phyloP scores from a whole-genome alignment of 2,797 vertebrate species.

The Crocidura indochinensis region DNA sequence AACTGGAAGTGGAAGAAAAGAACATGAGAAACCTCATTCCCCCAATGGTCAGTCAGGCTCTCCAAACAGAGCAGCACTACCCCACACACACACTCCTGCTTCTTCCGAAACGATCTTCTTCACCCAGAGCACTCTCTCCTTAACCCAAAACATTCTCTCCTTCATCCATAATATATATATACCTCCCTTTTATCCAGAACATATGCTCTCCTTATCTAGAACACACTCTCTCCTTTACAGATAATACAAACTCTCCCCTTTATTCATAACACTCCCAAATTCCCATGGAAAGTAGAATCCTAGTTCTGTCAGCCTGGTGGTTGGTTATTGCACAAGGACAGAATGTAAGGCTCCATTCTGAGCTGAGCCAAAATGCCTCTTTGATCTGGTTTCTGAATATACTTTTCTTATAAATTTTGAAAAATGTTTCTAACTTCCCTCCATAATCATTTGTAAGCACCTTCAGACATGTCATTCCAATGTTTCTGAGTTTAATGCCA shows the following conservation, averaged over 20 bases:
- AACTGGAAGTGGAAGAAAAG: too few relatives aligned
- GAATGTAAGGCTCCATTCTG: neutral
- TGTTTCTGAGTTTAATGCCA: neutral
- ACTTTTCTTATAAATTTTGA: conserved; percentile 52
- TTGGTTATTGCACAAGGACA: neutral
- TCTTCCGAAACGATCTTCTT: too few relatives aligned
- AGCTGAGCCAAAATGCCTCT: neutral
- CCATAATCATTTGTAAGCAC: conserved; percentile 13
- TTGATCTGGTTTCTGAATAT: neutral
- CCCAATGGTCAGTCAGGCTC: too few relatives aligned
- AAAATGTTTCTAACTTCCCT: conserved; percentile 24
- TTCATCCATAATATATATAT: too few relatives aligned
- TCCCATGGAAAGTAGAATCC: neutral
- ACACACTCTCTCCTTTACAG: neutral
- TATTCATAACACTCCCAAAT: neutral
- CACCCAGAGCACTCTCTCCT: neutral
- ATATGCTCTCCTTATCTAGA: too few relatives aligned
- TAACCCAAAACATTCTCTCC: neutral
- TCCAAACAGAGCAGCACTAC: too few relatives aligned
- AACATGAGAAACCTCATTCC: too few relatives aligned
- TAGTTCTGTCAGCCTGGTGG: neutral
- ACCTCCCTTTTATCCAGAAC: too few relatives aligned
- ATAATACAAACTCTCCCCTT: neutral
- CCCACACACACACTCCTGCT: too few relatives aligned
- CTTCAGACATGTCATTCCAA: neutral